Conservation (phyloP, 2,113 vertebrate species). For the Proterorhinus semilunaris region DNA sequence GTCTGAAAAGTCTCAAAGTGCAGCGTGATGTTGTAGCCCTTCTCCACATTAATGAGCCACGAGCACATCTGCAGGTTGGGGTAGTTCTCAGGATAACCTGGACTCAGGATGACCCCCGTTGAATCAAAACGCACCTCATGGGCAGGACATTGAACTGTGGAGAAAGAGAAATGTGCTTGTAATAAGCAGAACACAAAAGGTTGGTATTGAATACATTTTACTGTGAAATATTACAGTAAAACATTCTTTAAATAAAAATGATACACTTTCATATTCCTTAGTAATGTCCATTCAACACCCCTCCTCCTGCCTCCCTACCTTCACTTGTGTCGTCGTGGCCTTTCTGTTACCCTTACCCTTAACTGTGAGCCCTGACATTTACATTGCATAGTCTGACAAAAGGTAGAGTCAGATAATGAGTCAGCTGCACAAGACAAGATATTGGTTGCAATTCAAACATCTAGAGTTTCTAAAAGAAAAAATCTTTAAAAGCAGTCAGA, state of each 20-base stretch:
- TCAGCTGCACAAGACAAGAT: conserved; percentile 6
- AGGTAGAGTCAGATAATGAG: background rate
- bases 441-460: conserved; percentile 27
- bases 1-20: conserved; percentile 97
- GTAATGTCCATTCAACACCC: background rate
- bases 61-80: conserved; percentile 98
- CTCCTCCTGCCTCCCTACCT: background rate
- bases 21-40: conserved; percentile 96
- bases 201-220: no score
- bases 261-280: background rate
- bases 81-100: conserved; percentile 94
- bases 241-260: no score
- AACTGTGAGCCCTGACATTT: background rate
- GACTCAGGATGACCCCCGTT: conserved; percentile 92
- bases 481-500: conserved; percentile 21
- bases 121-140: conserved; percentile 95
- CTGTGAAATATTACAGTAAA: no score
- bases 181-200: background rate
- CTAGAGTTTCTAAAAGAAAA: conserved; percentile 39
- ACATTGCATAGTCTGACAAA: conserved; percentile 4
- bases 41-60: conserved; percentile 95
- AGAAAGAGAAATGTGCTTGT: conserved; percentile 12
- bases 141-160: conserved; percentile 89
- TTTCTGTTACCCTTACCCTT: background rate
- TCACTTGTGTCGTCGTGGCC: background rate